phyloP scores from a whole-genome alignment of 2,113 vertebrate species.

The Pseudorectes ferrugineus region DNA sequence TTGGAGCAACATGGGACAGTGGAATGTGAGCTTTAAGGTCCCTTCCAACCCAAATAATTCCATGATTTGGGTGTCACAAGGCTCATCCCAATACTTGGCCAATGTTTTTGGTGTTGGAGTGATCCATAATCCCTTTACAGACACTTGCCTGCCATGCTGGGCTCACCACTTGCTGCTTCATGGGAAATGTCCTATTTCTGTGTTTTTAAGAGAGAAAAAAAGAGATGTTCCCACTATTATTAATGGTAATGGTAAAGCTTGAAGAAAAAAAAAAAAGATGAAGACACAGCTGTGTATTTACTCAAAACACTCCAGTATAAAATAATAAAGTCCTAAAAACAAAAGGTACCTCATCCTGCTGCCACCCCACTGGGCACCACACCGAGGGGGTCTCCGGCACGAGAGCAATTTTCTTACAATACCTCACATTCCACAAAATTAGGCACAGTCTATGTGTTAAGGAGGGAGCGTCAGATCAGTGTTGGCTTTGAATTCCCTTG shows the following conservation, averaged over 20 bases:
- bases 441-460: constrained; percentile 17
- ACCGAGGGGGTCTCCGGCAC: neutral
- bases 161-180: neutral
- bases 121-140: neutral
- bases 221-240: neutral
- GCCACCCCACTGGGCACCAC: constrained; percentile 25
- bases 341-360: constrained; percentile 39
- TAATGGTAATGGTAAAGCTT: neutral
- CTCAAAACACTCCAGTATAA: neutral
- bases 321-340: constrained; percentile 29
- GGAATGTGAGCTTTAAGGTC: neutral
- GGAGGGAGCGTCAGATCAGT: constrained; percentile 6
- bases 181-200: neutral
- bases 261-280: neutral
- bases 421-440: constrained; percentile 25
- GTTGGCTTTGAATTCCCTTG: constrained; percentile 57
- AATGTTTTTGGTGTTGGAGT: neutral
- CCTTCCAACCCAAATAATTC: neutral
- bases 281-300: constrained; percentile 8
- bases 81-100: fast-evolving
- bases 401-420: neutral
- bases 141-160: neutral
- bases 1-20: neutral
- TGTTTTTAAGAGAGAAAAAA: neutral
- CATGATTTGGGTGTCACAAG: neutral